Percentiles rank a stretch among this genome's conserved stretches.
Conservation (phyloP, 2,797 vertebrate species). For the Anabacerthia variegaticeps region DNA sequence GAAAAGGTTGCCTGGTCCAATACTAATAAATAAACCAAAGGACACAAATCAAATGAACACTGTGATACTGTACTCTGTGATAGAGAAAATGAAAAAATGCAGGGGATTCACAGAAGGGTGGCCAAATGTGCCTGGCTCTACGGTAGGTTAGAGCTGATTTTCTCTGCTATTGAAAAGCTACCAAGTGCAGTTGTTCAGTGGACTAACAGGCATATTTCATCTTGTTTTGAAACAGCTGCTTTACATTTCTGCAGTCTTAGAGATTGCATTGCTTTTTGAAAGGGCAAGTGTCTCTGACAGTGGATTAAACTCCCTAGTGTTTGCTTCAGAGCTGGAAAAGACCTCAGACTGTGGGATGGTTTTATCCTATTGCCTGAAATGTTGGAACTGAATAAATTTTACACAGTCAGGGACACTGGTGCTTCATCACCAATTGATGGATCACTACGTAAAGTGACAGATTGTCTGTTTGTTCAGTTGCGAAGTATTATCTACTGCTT, state of each 20-base stretch:
- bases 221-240: slow-evolving; percentile 19
- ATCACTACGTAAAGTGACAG: neutral
- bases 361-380: neutral
- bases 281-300: neutral
- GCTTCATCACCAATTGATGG: neutral
- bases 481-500: neutral
- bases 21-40: neutral
- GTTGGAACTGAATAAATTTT: neutral
- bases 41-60: neutral
- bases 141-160: neutral
- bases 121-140: neutral
- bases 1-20: neutral
- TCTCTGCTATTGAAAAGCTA: neutral
- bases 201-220: neutral
- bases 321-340: neutral
- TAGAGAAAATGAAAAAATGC: neutral
- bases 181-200: neutral
- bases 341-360: neutral
- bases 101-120: neutral
- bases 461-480: neutral
- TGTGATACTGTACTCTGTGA: neutral
- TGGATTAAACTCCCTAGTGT: neutral
- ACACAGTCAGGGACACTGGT: neutral
- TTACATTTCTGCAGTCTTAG: slow-evolving; percentile 6
- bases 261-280: neutral